Percentiles rank a stretch among this genome's conserved stretches.
Conservation (phyloP, 2,888 invertebrate species). For the Lepidocyrtoides sp. region DNA sequence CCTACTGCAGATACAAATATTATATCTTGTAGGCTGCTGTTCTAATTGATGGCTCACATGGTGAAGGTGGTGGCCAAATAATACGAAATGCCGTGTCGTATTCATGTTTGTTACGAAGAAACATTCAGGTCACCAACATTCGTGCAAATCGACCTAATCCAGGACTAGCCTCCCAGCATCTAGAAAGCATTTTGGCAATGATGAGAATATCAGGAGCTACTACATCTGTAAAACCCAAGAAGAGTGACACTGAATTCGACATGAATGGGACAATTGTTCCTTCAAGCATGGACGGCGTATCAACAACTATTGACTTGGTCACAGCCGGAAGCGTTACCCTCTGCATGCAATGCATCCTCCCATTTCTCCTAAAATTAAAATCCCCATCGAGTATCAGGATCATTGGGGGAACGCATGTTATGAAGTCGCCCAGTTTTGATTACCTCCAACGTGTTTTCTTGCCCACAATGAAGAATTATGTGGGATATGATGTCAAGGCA, state of each 20-base stretch:
- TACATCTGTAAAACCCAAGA: slow-evolving; percentile 58
- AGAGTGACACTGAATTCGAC: slow-evolving; percentile 79
- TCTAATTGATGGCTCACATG: slow-evolving; percentile 82
- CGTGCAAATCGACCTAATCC: slow-evolving; percentile 84
- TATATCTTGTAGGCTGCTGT: slow-evolving; percentile 14
- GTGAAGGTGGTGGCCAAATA: slow-evolving; percentile 85
- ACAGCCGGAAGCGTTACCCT: slow-evolving; percentile 82
- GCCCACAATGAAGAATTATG: slow-evolving; percentile 78
- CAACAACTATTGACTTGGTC: slow-evolving; percentile 81
- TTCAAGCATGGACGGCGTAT: slow-evolving; percentile 57
- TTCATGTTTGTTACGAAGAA: slow-evolving; percentile 75
- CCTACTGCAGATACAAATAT: not conserved
- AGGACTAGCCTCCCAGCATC: slow-evolving; percentile 83
- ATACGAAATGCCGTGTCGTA: slow-evolving; percentile 82
- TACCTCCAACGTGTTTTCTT: slow-evolving; percentile 81
- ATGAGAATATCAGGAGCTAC: slow-evolving; percentile 80
- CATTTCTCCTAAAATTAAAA: slow-evolving; percentile 79
- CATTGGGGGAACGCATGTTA: slow-evolving; percentile 83
- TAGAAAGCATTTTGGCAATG: slow-evolving; percentile 83
- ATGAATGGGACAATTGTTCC: slow-evolving; percentile 77
- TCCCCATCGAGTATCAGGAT: slow-evolving; percentile 76
- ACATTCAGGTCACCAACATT: slow-evolving; percentile 80
- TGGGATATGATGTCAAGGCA: slow-evolving; percentile 77
- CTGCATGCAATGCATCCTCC: slow-evolving; percentile 83
- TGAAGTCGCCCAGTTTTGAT: slow-evolving; percentile 83